A percentile compares a stretch with the other conserved stretches of the same genome.
phyloP scores from a whole-genome alignment of 2,113 vertebrate species.

The Charadrius vociferus region DNA sequence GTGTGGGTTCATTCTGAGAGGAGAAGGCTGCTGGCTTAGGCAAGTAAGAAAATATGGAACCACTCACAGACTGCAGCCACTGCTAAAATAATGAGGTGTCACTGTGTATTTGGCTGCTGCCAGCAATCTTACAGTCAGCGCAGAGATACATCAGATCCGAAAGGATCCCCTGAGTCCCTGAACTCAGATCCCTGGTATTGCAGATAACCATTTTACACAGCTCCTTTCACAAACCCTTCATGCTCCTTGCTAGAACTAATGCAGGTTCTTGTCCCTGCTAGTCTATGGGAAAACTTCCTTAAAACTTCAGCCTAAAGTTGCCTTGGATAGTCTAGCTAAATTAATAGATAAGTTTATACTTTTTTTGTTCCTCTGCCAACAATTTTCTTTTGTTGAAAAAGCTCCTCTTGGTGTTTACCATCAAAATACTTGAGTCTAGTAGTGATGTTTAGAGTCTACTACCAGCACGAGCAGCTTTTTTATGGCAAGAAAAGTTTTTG shows the following conservation, averaged over 20 bases:
- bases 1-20: not conserved
- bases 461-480: not conserved
- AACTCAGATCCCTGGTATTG: not conserved
- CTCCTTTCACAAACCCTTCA: not conserved
- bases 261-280: not conserved
- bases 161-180: not conserved
- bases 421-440: not conserved
- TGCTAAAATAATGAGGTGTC: slow-evolving; percentile 4
- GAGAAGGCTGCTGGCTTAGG: not conserved
- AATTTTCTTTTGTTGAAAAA: not conserved
- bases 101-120: not conserved
- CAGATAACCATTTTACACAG: not conserved
- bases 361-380: not conserved
- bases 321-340: not conserved
- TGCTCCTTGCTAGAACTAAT: not conserved
- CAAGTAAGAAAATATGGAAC: not conserved
- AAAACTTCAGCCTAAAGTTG: not conserved
- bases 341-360: not conserved
- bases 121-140: not conserved
- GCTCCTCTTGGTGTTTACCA: not conserved
- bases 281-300: not conserved
- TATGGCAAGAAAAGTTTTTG: not conserved
- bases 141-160: not conserved
- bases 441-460: not conserved
- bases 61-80: not conserved